These are phyloP conservation scores for Trissolcus japonicus DNA, from an alignment of 2,888 invertebrate genomes.

Conservation along the genomic window DNA sequence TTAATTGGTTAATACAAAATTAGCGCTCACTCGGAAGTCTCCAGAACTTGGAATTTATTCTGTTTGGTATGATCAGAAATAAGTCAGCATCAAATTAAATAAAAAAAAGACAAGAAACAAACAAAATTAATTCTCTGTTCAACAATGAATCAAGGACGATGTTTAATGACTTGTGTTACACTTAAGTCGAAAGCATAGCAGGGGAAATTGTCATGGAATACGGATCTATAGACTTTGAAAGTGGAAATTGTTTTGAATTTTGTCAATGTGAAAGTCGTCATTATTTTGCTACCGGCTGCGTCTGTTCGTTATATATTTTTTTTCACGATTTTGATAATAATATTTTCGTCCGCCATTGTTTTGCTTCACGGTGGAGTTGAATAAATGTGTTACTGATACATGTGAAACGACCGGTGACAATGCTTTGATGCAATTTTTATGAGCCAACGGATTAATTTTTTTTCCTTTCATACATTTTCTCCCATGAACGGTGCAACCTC, in stretches of 20 bases:
- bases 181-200: slow-evolving; percentile 14
- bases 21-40: slow-evolving; percentile 12
- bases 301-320: slow-evolving; percentile 7
- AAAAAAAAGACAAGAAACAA: too few relatives aligned
- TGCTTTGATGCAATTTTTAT: slow-evolving; percentile 40
- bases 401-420: slow-evolving; percentile 20
- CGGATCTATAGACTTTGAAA: slow-evolving; percentile 11
- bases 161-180: slow-evolving; percentile 18
- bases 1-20: slow-evolving; percentile 26
- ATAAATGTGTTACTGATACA: slow-evolving; percentile 33
- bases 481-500: slow-evolving; percentile 33
- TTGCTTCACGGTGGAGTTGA: not conserved
- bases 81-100: too few relatives aligned
- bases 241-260: slow-evolving; percentile 26
- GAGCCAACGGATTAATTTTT: slow-evolving; percentile 33
- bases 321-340: slow-evolving; percentile 30
- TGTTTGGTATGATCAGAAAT: not conserved
- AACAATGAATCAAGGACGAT: slow-evolving; percentile 14
- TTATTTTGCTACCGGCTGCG: slow-evolving; percentile 4
- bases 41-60: not conserved
- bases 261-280: slow-evolving; percentile 36
- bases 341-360: slow-evolving; percentile 42
- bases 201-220: slow-evolving; percentile 15
- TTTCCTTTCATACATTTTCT: slow-evolving; percentile 22
- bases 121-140: too few relatives aligned